Evolutionary conservation across 2,888 invertebrate species (phyloP), one percentile per base, ranked within the genome.

Genomic region (Eupithecia exiguata): DNA sequence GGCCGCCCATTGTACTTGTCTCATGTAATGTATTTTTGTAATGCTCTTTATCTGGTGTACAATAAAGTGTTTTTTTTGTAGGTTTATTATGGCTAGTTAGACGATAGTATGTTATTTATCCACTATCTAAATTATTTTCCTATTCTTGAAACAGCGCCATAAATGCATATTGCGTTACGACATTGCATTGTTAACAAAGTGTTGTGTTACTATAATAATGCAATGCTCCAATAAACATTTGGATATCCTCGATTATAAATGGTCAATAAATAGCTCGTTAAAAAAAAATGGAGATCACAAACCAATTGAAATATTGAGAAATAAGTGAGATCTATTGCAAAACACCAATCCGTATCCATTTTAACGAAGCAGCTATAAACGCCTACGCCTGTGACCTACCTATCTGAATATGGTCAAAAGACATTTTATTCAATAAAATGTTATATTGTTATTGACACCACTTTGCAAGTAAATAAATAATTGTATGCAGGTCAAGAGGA

Each of bases 401-500:
- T 35, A 63, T 10, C 36, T 63, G 66, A 35, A 76, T 73, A 65
- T 49, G 58, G 61, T 18, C 49, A 75, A 46, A 71, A 71, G n/a
- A 61, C 21, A 66, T 71, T 76, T 69, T 67, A 66, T 74, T 74
- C 69, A 70, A 68, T 69, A 73, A 71, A 71, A 73, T 9, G 49
- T 68, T 9, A 49, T 73, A 58, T 25, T 25, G 25, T 58, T 58
- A 58, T 36, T 68, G 2, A 79, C 77, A 79, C 80, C 62, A 70
- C 77, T 78, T 77, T 46, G 68, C 66, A 74, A 69, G 77, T 72
- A 66, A 73, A 72, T 75, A 68, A 69, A 69, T 75, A 76, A 73
- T 74, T 68, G 53, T 69, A 75, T 76, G 72, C 74, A 62, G 80
- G 80, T 80, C 80, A 80, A 80, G 80, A 76, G 75, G 77, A 78